Evolutionary conservation across 2,888 invertebrate species (phyloP), one percentile per base, ranked within the genome.

Genomic region (Temnothorax unifasciatus): DNA sequence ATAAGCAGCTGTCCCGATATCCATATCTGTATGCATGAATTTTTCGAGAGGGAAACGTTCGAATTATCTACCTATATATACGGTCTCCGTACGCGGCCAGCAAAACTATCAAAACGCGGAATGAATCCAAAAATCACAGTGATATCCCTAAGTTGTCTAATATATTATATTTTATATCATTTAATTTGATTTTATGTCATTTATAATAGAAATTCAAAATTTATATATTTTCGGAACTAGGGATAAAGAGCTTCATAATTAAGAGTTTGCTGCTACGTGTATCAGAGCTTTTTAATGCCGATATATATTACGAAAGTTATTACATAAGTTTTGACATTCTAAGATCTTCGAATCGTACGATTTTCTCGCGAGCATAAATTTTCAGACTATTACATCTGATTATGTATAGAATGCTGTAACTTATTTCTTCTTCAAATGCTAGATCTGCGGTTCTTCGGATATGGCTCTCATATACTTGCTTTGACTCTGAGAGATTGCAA

Each of bases 1-100:
- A 86, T 84, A 85, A 84, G 59, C 82, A 77, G 41, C 25, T 41
- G 54, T 52, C 11, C 52, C 25, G 69, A 68, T 63, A 52, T 6
- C 41, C 3, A 68, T 21, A 6, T 29, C n/a, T 77, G n/a, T 54
- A 41, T 41, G 68, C 41, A 54, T 21, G 18, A n/a, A 47, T 59
- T 21, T 41, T 38, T 44, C 47, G 44, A 44, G 44, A 57, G 44
- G 6, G 25, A 4, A 79, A 79, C n/a, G 34, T 34, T 57, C 18
- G 15, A 79, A 57, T 57, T 47, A 47, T 71, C 18, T 11, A n/a
- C 8, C 18, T 11, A 13, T 21, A 21, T 21, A 21, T 0, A 0
- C 4, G 11, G 6, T 71, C 25, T 52, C 21, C 8, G 15, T 15
- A 54, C 18, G 15, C 13, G 5, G 8, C 1, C n/a, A 9, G n/a